These are phyloP conservation scores for Calliopsis andreniformis DNA, from an alignment of 1,140 invertebrate genomes.

Conservation along the genomic window DNA sequence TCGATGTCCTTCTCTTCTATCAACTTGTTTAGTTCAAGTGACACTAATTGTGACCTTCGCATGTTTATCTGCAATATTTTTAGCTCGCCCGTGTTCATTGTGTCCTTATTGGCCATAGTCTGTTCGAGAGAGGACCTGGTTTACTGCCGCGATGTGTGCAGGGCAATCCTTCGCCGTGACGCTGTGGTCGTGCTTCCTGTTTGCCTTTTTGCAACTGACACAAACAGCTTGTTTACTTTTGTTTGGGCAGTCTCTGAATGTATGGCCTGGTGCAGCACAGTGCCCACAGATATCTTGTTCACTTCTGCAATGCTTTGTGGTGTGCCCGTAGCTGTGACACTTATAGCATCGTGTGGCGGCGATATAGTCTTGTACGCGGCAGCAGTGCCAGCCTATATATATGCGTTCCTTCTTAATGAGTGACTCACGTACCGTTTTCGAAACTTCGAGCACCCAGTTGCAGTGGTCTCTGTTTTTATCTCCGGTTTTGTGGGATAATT, in stretches of 20 bases:
- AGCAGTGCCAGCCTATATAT: constrained; percentile 36
- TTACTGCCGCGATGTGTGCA: not conserved
- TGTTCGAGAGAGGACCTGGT: not conserved
- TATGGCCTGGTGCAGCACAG: constrained; percentile 45
- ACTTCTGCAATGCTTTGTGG: constrained; percentile 44
- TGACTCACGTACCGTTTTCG: not conserved
- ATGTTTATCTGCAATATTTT: not conserved
- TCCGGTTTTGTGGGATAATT: no score
- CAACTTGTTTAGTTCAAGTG: not conserved
- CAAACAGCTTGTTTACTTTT: not conserved
- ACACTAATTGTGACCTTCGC: not conserved
- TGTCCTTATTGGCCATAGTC: no score
- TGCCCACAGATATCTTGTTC: constrained; percentile 36
- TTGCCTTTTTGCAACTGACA: not conserved
- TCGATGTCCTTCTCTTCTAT: not conserved
- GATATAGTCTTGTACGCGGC: constrained; percentile 39
- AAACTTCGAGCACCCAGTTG: constrained; percentile 3
- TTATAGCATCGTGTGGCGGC: constrained; percentile 52
- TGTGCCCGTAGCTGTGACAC: constrained; percentile 56
- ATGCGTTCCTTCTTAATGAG: constrained; percentile 7
- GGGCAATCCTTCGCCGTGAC: not conserved
- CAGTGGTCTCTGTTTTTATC: not conserved
- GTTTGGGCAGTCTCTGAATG: constrained; percentile 28
- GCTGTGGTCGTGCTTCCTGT: not conserved
- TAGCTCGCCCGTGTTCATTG: no score